Percentiles rank a stretch among this genome's conserved stretches.
Evolutionary conservation across 2,888 invertebrate species (phyloP).

Genomic region (Lysandra bellargus): DNA sequence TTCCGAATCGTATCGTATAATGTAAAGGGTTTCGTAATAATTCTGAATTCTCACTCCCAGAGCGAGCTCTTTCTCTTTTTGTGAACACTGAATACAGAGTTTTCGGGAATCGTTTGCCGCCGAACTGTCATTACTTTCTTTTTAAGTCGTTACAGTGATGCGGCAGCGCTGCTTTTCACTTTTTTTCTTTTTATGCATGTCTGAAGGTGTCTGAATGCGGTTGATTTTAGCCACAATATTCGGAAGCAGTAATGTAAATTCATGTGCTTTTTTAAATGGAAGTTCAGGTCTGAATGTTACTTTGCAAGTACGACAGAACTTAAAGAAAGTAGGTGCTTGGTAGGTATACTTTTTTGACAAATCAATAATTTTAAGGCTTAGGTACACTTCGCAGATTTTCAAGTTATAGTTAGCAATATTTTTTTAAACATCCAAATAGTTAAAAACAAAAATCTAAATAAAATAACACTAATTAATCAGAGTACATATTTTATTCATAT

Average conservation of each 20-base stretch:
- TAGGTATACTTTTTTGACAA: too few species aligned
- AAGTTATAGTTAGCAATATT: too few species aligned
- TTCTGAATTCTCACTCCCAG: background rate
- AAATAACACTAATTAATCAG: too few species aligned
- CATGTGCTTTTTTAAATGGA: background rate
- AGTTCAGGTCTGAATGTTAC: background rate
- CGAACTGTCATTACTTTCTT: conserved; percentile 44
- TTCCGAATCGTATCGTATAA: conserved; percentile 18
- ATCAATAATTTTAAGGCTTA: too few species aligned
- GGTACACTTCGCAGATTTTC: too few species aligned
- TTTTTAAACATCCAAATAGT: too few species aligned
- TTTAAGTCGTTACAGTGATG: conserved; percentile 35
- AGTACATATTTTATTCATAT: too few species aligned
- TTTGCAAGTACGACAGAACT: background rate
- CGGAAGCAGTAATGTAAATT: background rate
- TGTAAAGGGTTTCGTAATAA: conserved; percentile 7
- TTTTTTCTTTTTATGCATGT: conserved; percentile 17
- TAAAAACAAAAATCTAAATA: too few species aligned
- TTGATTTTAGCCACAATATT: conserved; percentile 1
- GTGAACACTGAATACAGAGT: conserved; percentile 35
- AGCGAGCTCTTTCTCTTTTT: conserved; percentile 28
- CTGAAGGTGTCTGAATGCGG: conserved; percentile 5
- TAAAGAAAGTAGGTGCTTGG: background rate
- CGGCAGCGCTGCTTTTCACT: background rate
- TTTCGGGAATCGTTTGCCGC: conserved; percentile 41